Conservation (phyloP, 2,888 invertebrate species). For the Trimorus sp. region DNA sequence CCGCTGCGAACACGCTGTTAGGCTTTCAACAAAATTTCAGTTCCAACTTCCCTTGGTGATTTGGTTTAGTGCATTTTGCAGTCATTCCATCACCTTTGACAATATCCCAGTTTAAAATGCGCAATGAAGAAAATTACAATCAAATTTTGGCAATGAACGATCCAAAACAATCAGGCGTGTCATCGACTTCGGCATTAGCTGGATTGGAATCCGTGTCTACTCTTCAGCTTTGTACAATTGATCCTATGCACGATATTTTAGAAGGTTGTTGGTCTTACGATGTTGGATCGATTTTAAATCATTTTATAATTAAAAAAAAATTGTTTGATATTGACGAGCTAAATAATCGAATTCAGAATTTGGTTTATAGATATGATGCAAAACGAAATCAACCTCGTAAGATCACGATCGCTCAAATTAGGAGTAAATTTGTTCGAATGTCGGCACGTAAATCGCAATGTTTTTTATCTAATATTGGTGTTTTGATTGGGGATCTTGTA, state of each 20-base stretch:
- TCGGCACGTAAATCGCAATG: constrained; percentile 52
- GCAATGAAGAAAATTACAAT: constrained; percentile 28
- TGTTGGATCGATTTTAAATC: constrained; percentile 20
- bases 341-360: constrained; percentile 16
- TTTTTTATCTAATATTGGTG: constrained; percentile 49
- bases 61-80: constrained; percentile 13
- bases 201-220: constrained; percentile 17
- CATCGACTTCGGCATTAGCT: constrained; percentile 31
- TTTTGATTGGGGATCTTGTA: constrained; percentile 58
- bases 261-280: constrained; percentile 29
- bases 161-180: constrained; percentile 45
- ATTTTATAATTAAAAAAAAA: constrained; percentile 15
- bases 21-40: constrained; percentile 33
- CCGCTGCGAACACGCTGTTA: constrained; percentile 24
- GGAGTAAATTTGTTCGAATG: not conserved
- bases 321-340: constrained; percentile 14
- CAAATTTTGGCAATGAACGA: constrained; percentile 27
- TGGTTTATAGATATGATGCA: constrained; percentile 17
- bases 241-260: constrained; percentile 38
- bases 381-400: constrained; percentile 16
- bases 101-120: constrained; percentile 16
- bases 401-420: constrained; percentile 1
- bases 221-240: constrained; percentile 38
- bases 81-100: constrained; percentile 18
- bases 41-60: constrained; percentile 23